These are phyloP conservation scores for Hermetia illucens DNA, from an alignment of 1,140 invertebrate species.

Conservation along the genomic window DNA sequence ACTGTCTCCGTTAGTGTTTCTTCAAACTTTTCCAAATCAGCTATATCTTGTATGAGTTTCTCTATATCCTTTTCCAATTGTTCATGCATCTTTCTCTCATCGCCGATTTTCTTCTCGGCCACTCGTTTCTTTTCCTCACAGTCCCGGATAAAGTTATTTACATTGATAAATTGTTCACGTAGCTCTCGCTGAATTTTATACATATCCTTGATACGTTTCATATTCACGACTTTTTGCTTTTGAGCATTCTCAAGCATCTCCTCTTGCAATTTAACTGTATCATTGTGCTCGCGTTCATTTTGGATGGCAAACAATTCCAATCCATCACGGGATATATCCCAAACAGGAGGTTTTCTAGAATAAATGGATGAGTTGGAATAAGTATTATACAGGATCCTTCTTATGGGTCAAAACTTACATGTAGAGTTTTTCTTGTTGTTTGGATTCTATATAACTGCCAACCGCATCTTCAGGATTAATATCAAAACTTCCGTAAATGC, in stretches of 20 bases:
- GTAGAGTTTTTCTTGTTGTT: conserved; percentile 20
- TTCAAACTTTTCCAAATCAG: conserved; percentile 1
- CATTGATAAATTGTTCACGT: conserved; percentile 22
- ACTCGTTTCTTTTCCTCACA: conserved; percentile 19
- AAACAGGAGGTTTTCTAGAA: conserved; percentile 19
- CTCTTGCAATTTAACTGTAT: conserved; percentile 19
- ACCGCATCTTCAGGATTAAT: conserved; percentile 23
- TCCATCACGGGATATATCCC: conserved; percentile 21
- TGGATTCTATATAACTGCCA: conserved; percentile 18
- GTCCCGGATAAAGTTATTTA: conserved; percentile 27
- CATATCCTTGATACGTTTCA: conserved; percentile 16
- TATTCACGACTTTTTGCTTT: conserved; percentile 14
- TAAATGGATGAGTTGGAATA: neutral
- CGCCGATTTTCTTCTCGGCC: conserved; percentile 15
- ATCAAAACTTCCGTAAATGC: conserved; percentile 26
- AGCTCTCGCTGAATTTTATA: conserved; percentile 20
- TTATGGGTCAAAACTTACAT: conserved; percentile 14
- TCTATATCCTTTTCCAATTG: conserved; percentile 13
- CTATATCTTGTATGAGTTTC: neutral
- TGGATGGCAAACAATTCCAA: conserved; percentile 21
- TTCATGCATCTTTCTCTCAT: conserved; percentile 13
- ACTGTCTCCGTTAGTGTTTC: conserved; percentile 1
- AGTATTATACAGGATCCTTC: neutral
- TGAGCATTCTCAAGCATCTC: conserved; percentile 18
- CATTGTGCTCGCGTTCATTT: conserved; percentile 20